Percentiles rank a stretch among this genome's conserved stretches.
Evolutionary conservation across 2,113 vertebrate species (phyloP).

Genomic region (Stictonetta naevosa): DNA sequence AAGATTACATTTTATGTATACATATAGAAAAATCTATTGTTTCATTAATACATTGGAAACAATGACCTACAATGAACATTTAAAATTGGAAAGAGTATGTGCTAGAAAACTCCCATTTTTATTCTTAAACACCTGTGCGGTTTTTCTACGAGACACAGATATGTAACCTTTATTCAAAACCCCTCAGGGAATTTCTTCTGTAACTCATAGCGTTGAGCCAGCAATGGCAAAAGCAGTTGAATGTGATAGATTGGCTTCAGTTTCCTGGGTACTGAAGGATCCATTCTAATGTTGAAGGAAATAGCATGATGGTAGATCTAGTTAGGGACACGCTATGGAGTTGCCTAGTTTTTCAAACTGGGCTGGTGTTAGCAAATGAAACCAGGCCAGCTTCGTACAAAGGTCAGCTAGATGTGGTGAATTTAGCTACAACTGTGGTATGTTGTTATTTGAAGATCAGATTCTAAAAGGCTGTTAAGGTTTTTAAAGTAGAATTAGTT

Average conservation of each 20-base stretch:
- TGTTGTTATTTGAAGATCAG: not conserved
- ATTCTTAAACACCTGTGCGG: not conserved
- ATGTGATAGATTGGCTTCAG: not conserved
- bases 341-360: not conserved
- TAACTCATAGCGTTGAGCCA: not conserved
- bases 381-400: not conserved
- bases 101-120: not conserved
- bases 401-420: not conserved
- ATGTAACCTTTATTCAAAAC: not conserved
- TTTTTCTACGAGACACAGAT: not conserved
- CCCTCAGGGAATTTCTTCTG: not conserved
- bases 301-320: not conserved
- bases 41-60: slow-evolving; percentile 10
- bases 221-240: not conserved
- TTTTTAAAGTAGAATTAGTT: not conserved
- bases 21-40: not conserved
- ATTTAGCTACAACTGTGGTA: not conserved
- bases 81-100: not conserved
- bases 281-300: not conserved
- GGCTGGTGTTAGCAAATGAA: not conserved
- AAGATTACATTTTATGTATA: not conserved
- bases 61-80: not conserved
- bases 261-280: not conserved
- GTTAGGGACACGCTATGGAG: fast-evolving
- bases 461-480: not conserved